Evolutionary conservation across 2,797 vertebrate genomes (phyloP).

Genomic region (Otolemur crassicaudatus): DNA sequence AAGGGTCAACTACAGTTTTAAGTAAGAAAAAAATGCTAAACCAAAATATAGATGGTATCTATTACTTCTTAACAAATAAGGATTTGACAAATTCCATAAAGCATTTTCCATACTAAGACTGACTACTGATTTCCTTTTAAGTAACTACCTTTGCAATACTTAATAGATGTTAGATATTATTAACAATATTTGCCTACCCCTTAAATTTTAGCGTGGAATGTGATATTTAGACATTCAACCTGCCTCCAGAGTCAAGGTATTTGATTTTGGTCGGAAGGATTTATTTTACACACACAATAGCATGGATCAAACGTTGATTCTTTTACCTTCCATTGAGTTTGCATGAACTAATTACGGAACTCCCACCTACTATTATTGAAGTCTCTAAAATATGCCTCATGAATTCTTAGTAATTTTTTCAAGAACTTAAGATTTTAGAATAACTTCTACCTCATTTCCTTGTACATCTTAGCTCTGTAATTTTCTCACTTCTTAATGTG

Average conservation of each 20-base stretch:
- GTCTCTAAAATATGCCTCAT: neutral
- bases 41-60: neutral
- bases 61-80: neutral
- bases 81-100: neutral
- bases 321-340: neutral
- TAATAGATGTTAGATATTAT: neutral
- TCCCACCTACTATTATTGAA: neutral
- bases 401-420: conserved; percentile 1
- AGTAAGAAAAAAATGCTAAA: neutral
- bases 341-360: conserved; percentile 6
- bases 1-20: neutral
- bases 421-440: neutral
- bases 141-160: neutral
- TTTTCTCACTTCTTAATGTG: neutral
- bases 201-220: neutral
- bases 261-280: neutral
- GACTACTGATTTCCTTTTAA: neutral
- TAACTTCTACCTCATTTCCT: neutral
- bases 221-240: neutral
- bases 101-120: neutral
- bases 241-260: neutral
- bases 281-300: conserved; percentile 17
- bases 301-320: neutral
- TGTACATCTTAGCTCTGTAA: neutral
- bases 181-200: neutral